A percentile compares a stretch with the other conserved stretches of the same genome.
These are phyloP conservation scores for Triplophysa yarkandensis DNA, from an alignment of 2,797 vertebrate genomes.

Conservation along the genomic window DNA sequence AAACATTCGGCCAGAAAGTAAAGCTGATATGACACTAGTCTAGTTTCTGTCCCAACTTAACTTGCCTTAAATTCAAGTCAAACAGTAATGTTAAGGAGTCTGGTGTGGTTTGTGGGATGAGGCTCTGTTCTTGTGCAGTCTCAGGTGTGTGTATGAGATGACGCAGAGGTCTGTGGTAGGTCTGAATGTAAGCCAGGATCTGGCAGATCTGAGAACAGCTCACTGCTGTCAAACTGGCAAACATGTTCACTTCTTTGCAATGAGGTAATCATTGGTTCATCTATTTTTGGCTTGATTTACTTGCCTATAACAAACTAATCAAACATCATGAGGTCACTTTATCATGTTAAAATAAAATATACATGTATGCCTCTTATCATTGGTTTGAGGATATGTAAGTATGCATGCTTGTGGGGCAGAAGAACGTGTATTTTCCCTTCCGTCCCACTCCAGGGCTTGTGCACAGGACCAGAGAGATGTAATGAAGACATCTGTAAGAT, in stretches of 20 bases:
- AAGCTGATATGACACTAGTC: background rate
- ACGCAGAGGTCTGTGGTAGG: constrained; percentile 44
- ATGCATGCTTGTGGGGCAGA: background rate
- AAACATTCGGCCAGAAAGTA: background rate
- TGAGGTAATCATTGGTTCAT: constrained; percentile 28
- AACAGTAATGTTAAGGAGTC: constrained; percentile 30
- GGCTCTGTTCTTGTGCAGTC: background rate
- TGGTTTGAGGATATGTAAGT: background rate
- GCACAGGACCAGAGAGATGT: background rate
- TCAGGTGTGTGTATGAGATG: constrained; percentile 39
- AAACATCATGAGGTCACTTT: background rate
- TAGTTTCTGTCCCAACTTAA: background rate
- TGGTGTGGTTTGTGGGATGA: background rate
- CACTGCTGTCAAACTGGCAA: constrained; percentile 28
- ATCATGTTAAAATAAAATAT: background rate
- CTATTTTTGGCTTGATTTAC: constrained; percentile 9
- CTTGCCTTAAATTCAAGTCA: too few relatives aligned
- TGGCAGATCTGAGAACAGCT: constrained; percentile 26
- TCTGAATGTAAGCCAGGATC: constrained; percentile 29
- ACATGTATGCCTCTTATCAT: background rate
- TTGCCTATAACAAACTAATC: background rate
- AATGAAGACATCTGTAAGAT: constrained; percentile 32
- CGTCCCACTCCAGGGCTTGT: background rate
- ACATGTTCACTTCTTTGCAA: background rate
- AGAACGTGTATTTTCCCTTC: background rate